Base-by-base conservation (phyloP, 1,140 invertebrate genomes). In the Drosophila obscura region DNA sequence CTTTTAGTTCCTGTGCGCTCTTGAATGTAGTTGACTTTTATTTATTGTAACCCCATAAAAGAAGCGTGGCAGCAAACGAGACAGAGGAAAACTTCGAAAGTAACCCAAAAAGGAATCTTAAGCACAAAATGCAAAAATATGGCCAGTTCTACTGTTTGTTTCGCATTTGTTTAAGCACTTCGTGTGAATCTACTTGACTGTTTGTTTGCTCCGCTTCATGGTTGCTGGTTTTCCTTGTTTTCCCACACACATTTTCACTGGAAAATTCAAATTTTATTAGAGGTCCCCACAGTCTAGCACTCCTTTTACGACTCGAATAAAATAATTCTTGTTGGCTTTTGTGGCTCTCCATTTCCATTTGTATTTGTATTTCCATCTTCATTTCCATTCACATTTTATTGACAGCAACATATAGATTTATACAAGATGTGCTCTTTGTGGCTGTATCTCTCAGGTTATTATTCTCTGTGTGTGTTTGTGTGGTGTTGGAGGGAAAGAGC, bases 281-380 rank as follows among this genome's bases (percentile, higher is more conserved):
- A 2, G 53, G 28, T 75, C 28, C 31, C 67, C 46, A 67, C 67
- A 80, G 48, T 72, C 58, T 61, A 67, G 55, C 50, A 71, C 75
- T 65, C 64, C 72, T 73, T 84, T 85, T 85, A 84, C 72, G 77
- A 81, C 78, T 69, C 76, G 73, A 49, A 63, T 55, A 58, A 78
- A 66, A 78, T 63, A 63, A 71, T 72, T 72, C 57, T 52, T 44
- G 52, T 35, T 65, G 26, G 28, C 57, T 24, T 4, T 52, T 52
- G 26, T 52, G 4, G n/a, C 28, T 56, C 24, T 45, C 41, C 28
- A 8, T 28, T 24, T 11, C 7, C 26, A 22, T 57, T 11, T 55
- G 13, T 22, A 13, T 57, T 11, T 55, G 13, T 22, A 13, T 19
- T n/a, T 41, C 11, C 35, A 11, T 39, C 22, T 44, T 13, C 66